phyloP scores from a whole-genome alignment of 1,140 invertebrate genomes.

The Penaeus chinensis region DNA sequence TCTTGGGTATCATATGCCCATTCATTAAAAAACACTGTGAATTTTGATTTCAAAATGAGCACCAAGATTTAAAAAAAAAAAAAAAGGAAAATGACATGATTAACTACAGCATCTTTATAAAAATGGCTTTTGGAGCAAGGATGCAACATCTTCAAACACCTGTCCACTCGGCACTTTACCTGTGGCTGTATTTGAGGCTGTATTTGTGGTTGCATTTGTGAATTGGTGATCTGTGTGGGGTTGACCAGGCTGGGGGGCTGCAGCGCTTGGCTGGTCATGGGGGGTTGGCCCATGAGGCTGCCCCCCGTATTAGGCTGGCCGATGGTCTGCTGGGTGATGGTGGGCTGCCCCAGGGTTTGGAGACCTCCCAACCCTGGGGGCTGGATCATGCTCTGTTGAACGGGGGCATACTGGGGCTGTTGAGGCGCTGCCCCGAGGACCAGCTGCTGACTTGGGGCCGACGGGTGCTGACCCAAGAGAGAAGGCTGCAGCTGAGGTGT shows the following conservation, averaged over 20 bases:
- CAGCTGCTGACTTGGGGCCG: constrained; percentile 56
- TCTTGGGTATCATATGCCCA: no score
- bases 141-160: no score
- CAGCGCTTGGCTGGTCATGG: constrained; percentile 56
- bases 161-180: constrained; percentile 1
- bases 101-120: no score
- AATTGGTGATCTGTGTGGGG: constrained; percentile 44
- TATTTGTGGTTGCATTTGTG: constrained; percentile 59
- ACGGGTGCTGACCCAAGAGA: constrained; percentile 61
- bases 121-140: no score
- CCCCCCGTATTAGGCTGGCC: constrained; percentile 47
- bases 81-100: no score
- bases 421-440: constrained; percentile 50
- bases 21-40: no score
- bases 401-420: constrained; percentile 62
- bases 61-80: no score
- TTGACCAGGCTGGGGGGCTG: constrained; percentile 56
- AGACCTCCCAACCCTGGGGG: constrained; percentile 59
- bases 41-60: no score
- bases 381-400: constrained; percentile 63
- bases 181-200: constrained; percentile 60
- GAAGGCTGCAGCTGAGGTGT: constrained; percentile 57
- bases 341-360: constrained; percentile 52
- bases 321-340: constrained; percentile 47
- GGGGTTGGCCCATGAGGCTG: constrained; percentile 63